Conservation (phyloP, 2,113 vertebrate species). For the Oxygymnocypris stewartii region DNA sequence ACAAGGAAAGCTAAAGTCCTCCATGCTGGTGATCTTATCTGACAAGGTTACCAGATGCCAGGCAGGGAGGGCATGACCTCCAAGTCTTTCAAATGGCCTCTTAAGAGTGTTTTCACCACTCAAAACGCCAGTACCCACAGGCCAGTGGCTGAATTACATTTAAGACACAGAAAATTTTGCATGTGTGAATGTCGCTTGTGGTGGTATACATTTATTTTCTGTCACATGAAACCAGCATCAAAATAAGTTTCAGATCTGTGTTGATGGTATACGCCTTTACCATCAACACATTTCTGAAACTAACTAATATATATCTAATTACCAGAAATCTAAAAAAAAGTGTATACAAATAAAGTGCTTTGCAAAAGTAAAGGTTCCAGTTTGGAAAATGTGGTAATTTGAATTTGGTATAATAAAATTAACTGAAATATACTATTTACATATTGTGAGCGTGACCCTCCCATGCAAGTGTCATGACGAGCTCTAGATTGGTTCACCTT, state of each 20-base stretch:
- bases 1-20: slow-evolving; percentile 84
- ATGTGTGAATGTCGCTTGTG: slow-evolving; percentile 34
- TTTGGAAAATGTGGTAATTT: not conserved
- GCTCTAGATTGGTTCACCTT: slow-evolving; percentile 24
- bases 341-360: not conserved
- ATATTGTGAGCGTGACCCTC: not conserved
- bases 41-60: slow-evolving; percentile 82
- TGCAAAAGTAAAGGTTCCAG: not conserved
- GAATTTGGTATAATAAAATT: not conserved
- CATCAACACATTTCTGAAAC: not conserved
- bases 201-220: slow-evolving; percentile 16
- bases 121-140: slow-evolving; percentile 17
- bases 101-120: slow-evolving; percentile 37
- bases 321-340: not conserved
- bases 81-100: slow-evolving; percentile 41
- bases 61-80: slow-evolving; percentile 42
- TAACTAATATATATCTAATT: not conserved
- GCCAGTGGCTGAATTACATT: slow-evolving; percentile 5
- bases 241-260: slow-evolving; percentile 27
- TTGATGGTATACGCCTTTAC: not conserved
- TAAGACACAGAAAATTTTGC: not conserved
- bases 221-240: slow-evolving; percentile 36
- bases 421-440: not conserved
- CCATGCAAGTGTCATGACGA: not conserved
- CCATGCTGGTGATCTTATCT: slow-evolving; percentile 82